phyloP scores from a whole-genome alignment of 2,888 invertebrate genomes.

The Ophion obscuratus region DNA sequence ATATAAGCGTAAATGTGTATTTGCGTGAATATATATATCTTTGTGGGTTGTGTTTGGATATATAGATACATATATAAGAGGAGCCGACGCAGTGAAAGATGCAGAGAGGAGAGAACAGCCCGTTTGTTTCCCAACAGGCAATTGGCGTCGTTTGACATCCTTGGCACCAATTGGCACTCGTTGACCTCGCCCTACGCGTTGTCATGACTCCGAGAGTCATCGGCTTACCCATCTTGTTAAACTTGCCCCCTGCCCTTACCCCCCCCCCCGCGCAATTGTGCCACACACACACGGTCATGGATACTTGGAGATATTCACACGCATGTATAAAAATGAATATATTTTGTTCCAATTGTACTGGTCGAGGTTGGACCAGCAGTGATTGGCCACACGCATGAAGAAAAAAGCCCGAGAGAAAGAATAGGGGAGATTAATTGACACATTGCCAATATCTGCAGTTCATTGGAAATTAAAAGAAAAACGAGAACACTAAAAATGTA shows the following conservation, averaged over 20 bases:
- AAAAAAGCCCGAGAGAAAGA: not conserved
- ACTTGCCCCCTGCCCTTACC: constrained; percentile 80
- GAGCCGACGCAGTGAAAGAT: constrained; percentile 6
- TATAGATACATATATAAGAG: not conserved
- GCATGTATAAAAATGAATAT: constrained; percentile 6
- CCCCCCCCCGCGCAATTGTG: constrained; percentile 74
- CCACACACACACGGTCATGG: constrained; percentile 53
- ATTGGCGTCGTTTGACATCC: constrained; percentile 82
- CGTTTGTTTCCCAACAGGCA: constrained; percentile 83
- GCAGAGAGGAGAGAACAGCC: constrained; percentile 57
- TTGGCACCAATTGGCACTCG: constrained; percentile 83
- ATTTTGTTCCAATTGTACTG: constrained; percentile 16
- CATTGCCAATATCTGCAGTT: no score
- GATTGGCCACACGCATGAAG: constrained; percentile 40
- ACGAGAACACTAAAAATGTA: no score
- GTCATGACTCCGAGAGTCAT: constrained; percentile 83
- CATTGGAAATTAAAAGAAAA: no score
- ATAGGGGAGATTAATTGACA: not conserved
- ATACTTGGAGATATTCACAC: constrained; percentile 27
- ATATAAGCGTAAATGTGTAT: not conserved
- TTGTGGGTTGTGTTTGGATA: not conserved
- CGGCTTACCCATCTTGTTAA: constrained; percentile 82
- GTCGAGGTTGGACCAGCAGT: constrained; percentile 7
- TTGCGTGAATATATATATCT: not conserved
- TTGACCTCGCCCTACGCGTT: constrained; percentile 81